Evolutionary conservation across 2,113 vertebrate genomes (phyloP).

Genomic region (Cyprinodon tularosa): DNA sequence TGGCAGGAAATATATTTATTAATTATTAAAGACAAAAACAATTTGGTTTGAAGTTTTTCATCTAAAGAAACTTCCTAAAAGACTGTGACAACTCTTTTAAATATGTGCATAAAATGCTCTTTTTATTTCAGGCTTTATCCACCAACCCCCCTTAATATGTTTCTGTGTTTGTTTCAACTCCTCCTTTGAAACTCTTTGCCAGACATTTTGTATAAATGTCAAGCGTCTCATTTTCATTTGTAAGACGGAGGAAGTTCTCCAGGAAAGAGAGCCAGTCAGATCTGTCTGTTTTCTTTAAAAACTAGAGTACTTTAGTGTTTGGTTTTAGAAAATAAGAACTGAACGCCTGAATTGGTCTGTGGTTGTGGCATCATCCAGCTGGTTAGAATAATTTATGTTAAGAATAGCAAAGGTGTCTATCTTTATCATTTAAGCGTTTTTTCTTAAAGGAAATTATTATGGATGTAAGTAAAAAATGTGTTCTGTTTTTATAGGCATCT

Average conservation of each 20-base stretch:
- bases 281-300: neutral
- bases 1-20: neutral
- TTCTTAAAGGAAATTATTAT: neutral
- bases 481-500: conserved; percentile 74
- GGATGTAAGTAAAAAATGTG: neutral
- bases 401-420: conserved; percentile 1
- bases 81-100: neutral
- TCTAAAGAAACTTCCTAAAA: neutral
- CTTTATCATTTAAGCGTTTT: neutral
- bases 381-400: conserved; percentile 28
- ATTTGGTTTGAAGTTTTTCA: neutral
- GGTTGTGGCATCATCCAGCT: conserved; percentile 11
- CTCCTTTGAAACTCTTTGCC: conserved; percentile 42
- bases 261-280: conserved; percentile 7
- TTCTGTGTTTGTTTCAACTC: conserved; percentile 37
- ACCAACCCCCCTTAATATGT: neutral
- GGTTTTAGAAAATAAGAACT: conserved; percentile 8
- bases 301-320: neutral
- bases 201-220: conserved; percentile 39
- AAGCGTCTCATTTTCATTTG: conserved; percentile 30
- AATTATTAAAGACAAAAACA: neutral
- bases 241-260: conserved; percentile 22
- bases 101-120: neutral
- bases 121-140: neutral
- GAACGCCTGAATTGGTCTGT: neutral